A percentile compares a stretch with the other conserved stretches of the same genome.
phyloP scores from a whole-genome alignment of 2,797 vertebrate genomes.

The Chaenodraco wilsoni region DNA sequence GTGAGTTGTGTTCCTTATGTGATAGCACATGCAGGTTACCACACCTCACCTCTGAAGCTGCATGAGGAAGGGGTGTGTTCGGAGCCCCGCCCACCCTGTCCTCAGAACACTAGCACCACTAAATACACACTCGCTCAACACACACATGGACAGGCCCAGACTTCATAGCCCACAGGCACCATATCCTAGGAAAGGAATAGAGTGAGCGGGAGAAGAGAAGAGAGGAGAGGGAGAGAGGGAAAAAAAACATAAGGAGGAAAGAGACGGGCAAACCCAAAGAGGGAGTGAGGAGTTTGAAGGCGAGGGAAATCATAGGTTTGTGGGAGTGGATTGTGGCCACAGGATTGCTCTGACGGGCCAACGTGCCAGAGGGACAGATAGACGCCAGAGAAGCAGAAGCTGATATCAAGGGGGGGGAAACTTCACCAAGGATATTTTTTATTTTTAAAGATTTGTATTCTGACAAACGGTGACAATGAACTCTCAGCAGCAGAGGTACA shows the following conservation, averaged over 20 bases:
- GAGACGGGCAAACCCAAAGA: constrained; percentile 45
- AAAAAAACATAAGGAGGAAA: background rate
- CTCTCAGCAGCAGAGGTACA: constrained; percentile 74
- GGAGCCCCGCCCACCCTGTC: constrained; percentile 68
- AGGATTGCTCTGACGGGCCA: constrained; percentile 47
- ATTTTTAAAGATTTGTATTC: constrained; percentile 47
- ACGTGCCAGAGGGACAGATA: constrained; percentile 38
- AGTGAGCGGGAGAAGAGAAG: constrained; percentile 49
- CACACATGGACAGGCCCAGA: constrained; percentile 76
- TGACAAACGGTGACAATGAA: constrained; percentile 68
- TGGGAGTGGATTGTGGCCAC: constrained; percentile 60
- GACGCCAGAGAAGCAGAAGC: constrained; percentile 23
- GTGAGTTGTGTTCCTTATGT: constrained; percentile 33
- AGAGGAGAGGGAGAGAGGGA: constrained; percentile 1
- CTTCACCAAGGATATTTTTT: constrained; percentile 25
- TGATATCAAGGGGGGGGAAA: constrained; percentile 2
- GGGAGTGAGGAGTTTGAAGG: constrained; percentile 60
- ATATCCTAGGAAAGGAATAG: constrained; percentile 65
- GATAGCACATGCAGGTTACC: constrained; percentile 58
- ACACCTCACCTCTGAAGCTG: constrained; percentile 71
- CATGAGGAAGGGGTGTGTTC: constrained; percentile 72
- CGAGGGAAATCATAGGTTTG: constrained; percentile 70
- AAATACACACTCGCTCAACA: constrained; percentile 72
- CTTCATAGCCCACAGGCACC: constrained; percentile 79
- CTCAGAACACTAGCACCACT: constrained; percentile 56